Conservation (phyloP, 1,140 invertebrate genomes). For the Drosophila nebulosa region DNA sequence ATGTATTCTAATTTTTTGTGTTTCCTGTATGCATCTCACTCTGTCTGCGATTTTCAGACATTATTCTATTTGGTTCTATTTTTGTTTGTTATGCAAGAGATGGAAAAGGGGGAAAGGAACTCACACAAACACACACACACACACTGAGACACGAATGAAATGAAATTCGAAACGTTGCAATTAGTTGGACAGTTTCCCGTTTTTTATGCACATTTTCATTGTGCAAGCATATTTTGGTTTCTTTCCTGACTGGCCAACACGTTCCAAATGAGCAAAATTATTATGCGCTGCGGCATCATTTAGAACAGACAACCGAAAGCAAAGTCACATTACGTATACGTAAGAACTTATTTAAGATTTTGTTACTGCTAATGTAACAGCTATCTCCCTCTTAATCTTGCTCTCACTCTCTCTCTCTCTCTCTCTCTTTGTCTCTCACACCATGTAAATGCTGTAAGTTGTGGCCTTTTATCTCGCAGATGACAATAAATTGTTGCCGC, state of each 20-base stretch:
- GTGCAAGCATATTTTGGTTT: not conserved
- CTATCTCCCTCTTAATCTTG: not conserved
- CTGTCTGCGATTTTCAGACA: not conserved
- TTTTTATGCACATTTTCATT: not conserved
- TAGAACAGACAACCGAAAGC: constrained; percentile 1
- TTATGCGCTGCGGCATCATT: constrained; percentile 7
- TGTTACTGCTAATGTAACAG: not conserved
- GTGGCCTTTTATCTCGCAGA: constrained; percentile 2
- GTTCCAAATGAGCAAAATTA: not conserved
- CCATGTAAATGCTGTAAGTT: not conserved
- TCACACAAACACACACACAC: not conserved
- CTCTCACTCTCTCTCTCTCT: not conserved
- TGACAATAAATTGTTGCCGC: constrained; percentile 8
- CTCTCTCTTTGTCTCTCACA: not conserved
- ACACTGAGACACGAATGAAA: not conserved
- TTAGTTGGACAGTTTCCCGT: constrained; percentile 1
- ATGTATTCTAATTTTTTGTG: not conserved
- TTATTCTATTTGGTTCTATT: not conserved
- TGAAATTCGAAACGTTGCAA: constrained; percentile 12
- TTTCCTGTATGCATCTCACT: not conserved
- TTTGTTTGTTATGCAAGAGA: not conserved
- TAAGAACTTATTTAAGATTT: constrained; percentile 18
- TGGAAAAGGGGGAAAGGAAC: not conserved
- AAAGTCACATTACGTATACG: not conserved
- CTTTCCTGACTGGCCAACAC: not conserved